Conservation (phyloP, 2,113 vertebrate genomes). For the Pelmatolapia mariae region DNA sequence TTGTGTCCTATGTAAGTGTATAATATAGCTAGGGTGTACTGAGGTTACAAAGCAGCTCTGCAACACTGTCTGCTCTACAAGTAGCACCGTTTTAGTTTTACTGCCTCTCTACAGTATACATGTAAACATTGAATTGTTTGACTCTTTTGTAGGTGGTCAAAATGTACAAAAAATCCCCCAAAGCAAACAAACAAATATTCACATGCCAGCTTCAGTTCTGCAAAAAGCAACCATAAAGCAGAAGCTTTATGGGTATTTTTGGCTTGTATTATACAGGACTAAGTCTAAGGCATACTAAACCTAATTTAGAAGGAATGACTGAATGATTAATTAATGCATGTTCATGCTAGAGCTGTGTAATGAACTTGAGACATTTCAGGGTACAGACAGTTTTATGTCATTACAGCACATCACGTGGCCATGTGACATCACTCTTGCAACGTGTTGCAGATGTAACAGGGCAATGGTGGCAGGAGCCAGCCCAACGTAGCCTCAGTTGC, state of each 20-base stretch:
- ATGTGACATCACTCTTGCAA: neutral
- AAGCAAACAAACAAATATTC: neutral
- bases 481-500: neutral
- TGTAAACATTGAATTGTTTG: neutral
- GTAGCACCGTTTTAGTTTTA: neutral
- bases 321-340: neutral
- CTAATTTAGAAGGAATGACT: too few species aligned
- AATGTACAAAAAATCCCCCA: neutral
- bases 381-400: neutral
- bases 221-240: neutral
- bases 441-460: neutral
- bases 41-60: slow-evolving; percentile 34
- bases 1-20: neutral
- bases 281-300: neutral
- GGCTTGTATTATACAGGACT: neutral
- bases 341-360: neutral
- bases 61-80: slow-evolving; percentile 10
- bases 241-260: neutral
- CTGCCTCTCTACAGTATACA: neutral
- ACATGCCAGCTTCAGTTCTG: neutral
- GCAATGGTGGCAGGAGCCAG: neutral
- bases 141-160: neutral
- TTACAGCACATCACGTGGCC: neutral
- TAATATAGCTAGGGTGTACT: neutral
- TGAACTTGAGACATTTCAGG: neutral